These are phyloP conservation scores for Beroe ovata DNA, from an alignment of 37 sponge, comb jelly and placozoan species.

Conservation along the genomic window DNA sequence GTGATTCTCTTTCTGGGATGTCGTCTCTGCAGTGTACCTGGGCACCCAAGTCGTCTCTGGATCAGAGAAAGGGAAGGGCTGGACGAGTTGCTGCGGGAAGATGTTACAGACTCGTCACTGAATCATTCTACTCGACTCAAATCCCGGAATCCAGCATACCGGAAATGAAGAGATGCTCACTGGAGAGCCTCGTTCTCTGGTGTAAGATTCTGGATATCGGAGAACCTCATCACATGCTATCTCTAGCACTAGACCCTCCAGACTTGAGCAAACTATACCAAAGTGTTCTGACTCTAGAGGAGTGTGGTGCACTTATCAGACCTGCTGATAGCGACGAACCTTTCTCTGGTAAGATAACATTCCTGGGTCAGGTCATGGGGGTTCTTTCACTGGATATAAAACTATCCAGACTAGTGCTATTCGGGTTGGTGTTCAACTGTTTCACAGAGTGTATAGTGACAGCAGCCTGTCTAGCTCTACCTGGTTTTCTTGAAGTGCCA, in stretches of 20 bases:
- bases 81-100: slow-evolving; percentile 85
- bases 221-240: slow-evolving; percentile 80
- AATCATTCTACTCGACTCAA: slow-evolving; percentile 70
- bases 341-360: slow-evolving; percentile 88
- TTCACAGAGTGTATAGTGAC: slow-evolving; percentile 74
- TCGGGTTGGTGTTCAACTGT: slow-evolving; percentile 92
- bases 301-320: slow-evolving; percentile 70
- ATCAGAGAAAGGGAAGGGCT: slow-evolving; percentile 89
- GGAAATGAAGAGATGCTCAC: slow-evolving; percentile 87
- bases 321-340: slow-evolving; percentile 71
- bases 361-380: slow-evolving; percentile 80
- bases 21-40: slow-evolving; percentile 75
- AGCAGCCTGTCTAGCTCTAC: slow-evolving; percentile 18
- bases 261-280: slow-evolving; percentile 75
- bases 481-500: background rate
- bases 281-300: slow-evolving; percentile 84
- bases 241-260: slow-evolving; percentile 84
- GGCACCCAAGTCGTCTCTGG: slow-evolving; percentile 87
- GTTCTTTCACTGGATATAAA: slow-evolving; percentile 81
- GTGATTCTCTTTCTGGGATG: slow-evolving; percentile 80
- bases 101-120: slow-evolving; percentile 83
- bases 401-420: slow-evolving; percentile 79
- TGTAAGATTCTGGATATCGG: slow-evolving; percentile 87
- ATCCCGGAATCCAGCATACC: slow-evolving; percentile 75
- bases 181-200: slow-evolving; percentile 80